Evolutionary conservation across 2,888 invertebrate species (phyloP), one percentile per base, ranked within the genome.

Genomic region (Odontocolon sp.): DNA sequence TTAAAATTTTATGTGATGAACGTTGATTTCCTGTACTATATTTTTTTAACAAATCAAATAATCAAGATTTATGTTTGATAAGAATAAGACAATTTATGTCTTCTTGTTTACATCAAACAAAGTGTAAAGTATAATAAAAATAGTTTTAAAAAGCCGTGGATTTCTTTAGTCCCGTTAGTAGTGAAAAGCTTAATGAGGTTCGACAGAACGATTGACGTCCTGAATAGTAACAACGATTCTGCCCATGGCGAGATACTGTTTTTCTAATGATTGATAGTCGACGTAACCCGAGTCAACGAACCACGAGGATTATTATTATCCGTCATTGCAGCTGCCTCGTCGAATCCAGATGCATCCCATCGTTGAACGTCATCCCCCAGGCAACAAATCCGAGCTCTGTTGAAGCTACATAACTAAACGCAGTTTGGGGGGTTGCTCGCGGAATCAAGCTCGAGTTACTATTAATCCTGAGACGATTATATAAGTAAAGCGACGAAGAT

Each of bases 361-460:
- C 61, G 59, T 42, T 21, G 11, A 59, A 52, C 56, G 45, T 70
- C 70, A 75, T 75, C 11, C 31, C 54, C 66, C 66, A 71, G 64
- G 59, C 57, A 66, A 71, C 69, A 66, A 70, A 70, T 59, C 59
- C 59, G 38, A n/a, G 38, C 23, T 40, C 23, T 8, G 56, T 33
- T 21, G n/a, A 26, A 38, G 64, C 18, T 9, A 21, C 38, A 9
- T 26, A n/a, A n/a, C 26, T 21, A 21, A 23, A 21, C 33, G 33
- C 6, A 6, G 33, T n/a, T 33, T n/a, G n/a, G n/a, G n/a, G n/a
- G n/a, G n/a, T n/a, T n/a, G n/a, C n/a, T n/a, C n/a, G 8, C 26
- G 57, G 57, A 56, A 67, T 72, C 38, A 52, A 36, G 28, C 31
- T 52, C 21, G 66, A 76, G 61, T 66, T 61, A 61, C 66, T 54